phyloP scores from a whole-genome alignment of 2,797 vertebrate species.

The Peromyscus melanophrys region DNA sequence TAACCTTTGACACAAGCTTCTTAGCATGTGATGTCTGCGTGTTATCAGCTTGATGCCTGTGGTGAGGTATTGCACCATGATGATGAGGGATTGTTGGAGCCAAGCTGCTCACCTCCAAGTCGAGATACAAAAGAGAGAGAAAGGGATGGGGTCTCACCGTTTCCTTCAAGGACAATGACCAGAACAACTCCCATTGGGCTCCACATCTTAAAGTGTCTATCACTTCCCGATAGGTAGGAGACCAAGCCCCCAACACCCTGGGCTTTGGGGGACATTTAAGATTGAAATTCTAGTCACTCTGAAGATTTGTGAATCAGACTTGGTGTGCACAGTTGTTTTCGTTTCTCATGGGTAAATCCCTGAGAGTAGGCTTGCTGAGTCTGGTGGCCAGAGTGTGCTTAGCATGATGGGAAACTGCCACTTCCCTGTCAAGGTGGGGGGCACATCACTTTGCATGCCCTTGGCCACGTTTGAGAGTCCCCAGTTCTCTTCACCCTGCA shows the following conservation, averaged over 20 bases:
- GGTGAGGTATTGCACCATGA: not conserved
- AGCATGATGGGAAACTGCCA: not conserved
- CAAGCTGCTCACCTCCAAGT: not conserved
- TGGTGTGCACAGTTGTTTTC: not conserved
- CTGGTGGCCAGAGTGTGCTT: not conserved
- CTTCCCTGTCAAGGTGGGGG: not conserved
- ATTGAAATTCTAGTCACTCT: not conserved
- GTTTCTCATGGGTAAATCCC: not conserved
- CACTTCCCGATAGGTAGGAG: too few relatives aligned
- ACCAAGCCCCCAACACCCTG: not conserved
- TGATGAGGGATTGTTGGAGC: not conserved
- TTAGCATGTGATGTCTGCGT: accelerated
- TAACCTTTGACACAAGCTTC: not conserved
- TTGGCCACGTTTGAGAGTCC: accelerated
- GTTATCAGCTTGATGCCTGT: not conserved
- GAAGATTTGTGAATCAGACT: not conserved
- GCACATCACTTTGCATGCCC: not conserved
- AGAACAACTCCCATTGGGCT: too few relatives aligned
- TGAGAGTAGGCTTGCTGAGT: not conserved
- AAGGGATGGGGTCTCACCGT: not conserved
- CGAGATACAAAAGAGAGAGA: not conserved
- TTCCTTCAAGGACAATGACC: not conserved
- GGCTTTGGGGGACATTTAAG: not conserved
- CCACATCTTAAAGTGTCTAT: not conserved
- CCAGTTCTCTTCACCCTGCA: not conserved